A percentile compares a stretch with the other conserved stretches of the same genome.
These are phyloP conservation scores for Budorcas taxicolor DNA, from an alignment of 2,113 vertebrate species.

Conservation along the genomic window DNA sequence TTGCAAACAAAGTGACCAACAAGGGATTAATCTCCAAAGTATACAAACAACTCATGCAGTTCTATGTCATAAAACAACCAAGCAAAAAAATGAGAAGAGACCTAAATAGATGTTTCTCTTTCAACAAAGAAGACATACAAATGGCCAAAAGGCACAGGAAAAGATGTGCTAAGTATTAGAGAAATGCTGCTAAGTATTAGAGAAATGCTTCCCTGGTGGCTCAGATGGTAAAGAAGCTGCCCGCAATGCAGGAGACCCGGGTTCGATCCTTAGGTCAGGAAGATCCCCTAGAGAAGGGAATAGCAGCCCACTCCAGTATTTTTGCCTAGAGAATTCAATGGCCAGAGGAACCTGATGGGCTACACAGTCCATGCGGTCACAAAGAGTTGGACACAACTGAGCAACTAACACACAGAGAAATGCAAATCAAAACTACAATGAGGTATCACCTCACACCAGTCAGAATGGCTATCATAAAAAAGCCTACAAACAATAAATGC, in stretches of 20 bases:
- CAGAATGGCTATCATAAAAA: not conserved
- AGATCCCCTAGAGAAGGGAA: not conserved
- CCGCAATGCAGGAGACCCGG: accelerated
- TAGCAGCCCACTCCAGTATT: not conserved
- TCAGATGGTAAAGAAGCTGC: not conserved
- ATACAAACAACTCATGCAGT: not conserved
- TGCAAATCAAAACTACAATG: not conserved
- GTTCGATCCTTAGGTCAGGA: not conserved
- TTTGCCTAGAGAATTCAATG: not conserved
- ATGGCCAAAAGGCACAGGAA: not conserved
- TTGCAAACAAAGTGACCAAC: not conserved
- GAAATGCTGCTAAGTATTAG: not conserved
- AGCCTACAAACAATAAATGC: not conserved
- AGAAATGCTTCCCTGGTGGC: not conserved
- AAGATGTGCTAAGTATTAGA: not conserved
- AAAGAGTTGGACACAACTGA: not conserved
- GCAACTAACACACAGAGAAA: not conserved
- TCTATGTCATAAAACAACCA: not conserved
- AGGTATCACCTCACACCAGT: not conserved
- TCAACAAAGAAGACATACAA: not conserved
- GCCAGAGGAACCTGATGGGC: not conserved
- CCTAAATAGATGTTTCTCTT: not conserved
- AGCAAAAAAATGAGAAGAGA: not conserved
- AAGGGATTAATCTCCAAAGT: not conserved
- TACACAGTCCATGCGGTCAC: accelerated